Conservation (phyloP, 2,113 vertebrate genomes). For the Aphelocoma coerulescens region DNA sequence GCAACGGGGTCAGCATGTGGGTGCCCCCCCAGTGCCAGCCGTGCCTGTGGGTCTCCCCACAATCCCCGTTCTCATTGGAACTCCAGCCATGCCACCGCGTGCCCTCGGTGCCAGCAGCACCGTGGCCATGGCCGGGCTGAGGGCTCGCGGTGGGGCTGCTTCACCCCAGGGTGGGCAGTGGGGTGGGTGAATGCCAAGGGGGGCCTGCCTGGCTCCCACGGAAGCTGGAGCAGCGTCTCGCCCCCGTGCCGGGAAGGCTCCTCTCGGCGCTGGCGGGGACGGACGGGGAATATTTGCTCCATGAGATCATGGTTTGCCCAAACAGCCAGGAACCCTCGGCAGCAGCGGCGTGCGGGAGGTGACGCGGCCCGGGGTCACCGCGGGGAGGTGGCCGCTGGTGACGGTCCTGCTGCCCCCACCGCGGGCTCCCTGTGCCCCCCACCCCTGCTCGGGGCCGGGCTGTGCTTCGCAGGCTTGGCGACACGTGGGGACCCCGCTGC, state of each 20-base stretch:
- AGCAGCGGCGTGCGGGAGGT: background rate
- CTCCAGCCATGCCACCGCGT: accelerated
- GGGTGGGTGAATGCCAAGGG: accelerated
- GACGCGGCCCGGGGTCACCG: background rate
- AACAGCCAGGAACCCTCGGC: background rate
- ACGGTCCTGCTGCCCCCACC: background rate
- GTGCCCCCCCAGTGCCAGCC: background rate
- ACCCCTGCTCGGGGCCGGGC: background rate
- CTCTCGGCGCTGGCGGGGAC: conserved; percentile 35
- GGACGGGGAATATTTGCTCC: conserved; percentile 49
- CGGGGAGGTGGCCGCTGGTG: background rate
- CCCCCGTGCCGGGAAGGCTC: background rate
- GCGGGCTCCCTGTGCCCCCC: background rate
- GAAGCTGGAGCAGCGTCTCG: background rate
- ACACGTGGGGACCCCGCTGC: background rate
- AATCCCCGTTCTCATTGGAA: accelerated
- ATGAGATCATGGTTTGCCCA: conserved; percentile 51
- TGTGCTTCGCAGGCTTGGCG: accelerated
- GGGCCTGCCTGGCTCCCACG: background rate
- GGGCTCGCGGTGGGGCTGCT: accelerated
- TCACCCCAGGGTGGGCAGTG: background rate
- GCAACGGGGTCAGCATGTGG: accelerated
- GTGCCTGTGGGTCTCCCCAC: background rate
- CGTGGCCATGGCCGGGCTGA: accelerated
- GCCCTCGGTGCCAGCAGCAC: background rate